phyloP scores from a whole-genome alignment of 1,140 invertebrate species.

The Sycobia sp. region DNA sequence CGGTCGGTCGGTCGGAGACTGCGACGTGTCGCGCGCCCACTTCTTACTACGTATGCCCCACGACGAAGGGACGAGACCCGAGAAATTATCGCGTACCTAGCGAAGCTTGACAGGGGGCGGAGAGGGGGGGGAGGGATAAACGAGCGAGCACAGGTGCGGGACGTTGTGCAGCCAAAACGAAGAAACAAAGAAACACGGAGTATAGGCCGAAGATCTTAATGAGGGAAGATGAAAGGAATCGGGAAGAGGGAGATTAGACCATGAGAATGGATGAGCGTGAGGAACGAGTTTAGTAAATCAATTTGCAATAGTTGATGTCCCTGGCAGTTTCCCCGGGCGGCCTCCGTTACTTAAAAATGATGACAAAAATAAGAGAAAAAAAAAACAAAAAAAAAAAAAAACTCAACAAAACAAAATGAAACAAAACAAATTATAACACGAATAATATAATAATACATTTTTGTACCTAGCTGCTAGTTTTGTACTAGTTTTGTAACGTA shows the following conservation, averaged over 20 bases:
- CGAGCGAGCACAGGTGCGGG: neutral
- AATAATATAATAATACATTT: conserved; percentile 49
- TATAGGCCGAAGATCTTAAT: no score
- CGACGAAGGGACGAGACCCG: no score
- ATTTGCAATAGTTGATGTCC: conserved; percentile 46
- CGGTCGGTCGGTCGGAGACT: no score
- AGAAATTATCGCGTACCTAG: no score
- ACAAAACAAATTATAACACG: no score
- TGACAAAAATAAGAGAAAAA: neutral
- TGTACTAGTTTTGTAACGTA: conserved; percentile 63
- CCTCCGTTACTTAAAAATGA: conserved; percentile 51
- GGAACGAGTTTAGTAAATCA: neutral
- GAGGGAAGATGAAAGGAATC: neutral
- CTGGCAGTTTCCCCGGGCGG: conserved; percentile 51
- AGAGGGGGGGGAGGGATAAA: no score
- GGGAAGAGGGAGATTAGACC: neutral
- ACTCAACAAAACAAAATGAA: no score
- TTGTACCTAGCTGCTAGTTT: conserved; percentile 62
- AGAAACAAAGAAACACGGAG: no score
- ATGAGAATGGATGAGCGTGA: conserved; percentile 2
- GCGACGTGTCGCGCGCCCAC: no score
- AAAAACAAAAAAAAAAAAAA: conserved; percentile 9
- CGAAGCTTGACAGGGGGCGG: no score
- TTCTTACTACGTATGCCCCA: no score
- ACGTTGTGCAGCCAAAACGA: no score